Base-by-base conservation (phyloP, 2,113 vertebrate genomes). In the Serilophus lunatus region DNA sequence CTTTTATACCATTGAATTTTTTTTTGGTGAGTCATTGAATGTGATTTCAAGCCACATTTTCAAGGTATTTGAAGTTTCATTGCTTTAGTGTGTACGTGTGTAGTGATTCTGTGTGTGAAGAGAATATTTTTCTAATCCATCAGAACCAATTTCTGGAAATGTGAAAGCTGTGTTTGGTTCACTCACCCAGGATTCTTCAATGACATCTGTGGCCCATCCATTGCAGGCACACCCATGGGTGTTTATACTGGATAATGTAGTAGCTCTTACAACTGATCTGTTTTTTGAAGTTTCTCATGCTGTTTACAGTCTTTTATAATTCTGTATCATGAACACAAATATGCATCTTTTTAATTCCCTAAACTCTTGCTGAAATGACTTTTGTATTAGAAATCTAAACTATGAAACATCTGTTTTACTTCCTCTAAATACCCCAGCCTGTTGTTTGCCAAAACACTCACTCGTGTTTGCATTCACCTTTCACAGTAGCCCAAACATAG, bases 41-140 rank as follows among this genome's bases (percentile, higher is more conserved):
- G 91, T 93, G 84, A 86, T 95, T 93, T 95, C 82, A 90, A 86
- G 80, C 47, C 63, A 93, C 42, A 6, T 54, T 91, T 94, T 76
- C 81, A 94, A 93, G 44, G 38, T 68, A 89, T 82, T 89, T 90
- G 81, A 89, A 86, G 75, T 84, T 90, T 93, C 94, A 42, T 89
- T 93, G 54, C 61, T 65, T 94, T 82, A 91, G 77, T 53, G 87
- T 89, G 65, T 80, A 92, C 0, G 12, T 82, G 54, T 1, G 0
- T 85, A 69, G 50, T 47, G 86, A 86, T 85, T 85, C 74, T 85
- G 56, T 35, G 88, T 80, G 75, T 72, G 79, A 92, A 95, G 75
- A 95, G 86, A 90, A 31, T 94, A 95, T 95, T 97, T 95, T 95
- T 95, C 29, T 95, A 95, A 81, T 86, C 59, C 69, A 82, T 91